Percentiles rank a stretch among this genome's conserved stretches.
phyloP scores from a whole-genome alignment of 2,797 vertebrate genomes.

The Pteronotus mesoamericanus region DNA sequence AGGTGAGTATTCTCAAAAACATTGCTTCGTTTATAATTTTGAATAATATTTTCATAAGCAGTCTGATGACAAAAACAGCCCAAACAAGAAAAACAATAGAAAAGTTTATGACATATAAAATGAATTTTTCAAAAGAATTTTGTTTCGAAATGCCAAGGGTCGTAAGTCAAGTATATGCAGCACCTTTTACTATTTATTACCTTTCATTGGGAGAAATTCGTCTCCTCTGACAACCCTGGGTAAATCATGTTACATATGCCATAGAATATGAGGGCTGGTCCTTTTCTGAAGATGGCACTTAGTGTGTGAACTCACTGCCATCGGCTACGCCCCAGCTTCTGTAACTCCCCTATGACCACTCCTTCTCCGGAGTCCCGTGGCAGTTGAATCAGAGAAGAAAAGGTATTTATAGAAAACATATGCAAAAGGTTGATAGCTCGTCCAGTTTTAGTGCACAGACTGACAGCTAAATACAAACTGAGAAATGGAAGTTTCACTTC shows the following conservation, averaged over 20 bases:
- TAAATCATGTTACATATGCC: conserved; percentile 92
- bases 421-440: conserved; percentile 85
- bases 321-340: conserved; percentile 84
- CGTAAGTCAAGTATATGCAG: conserved; percentile 94
- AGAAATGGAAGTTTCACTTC: conserved; percentile 79
- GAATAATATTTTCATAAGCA: conserved; percentile 72
- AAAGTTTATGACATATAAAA: conserved; percentile 84
- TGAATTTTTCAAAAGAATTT: conserved; percentile 87
- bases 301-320: conserved; percentile 84
- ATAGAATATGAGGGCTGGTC: conserved; percentile 89
- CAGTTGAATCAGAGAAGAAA: conserved; percentile 78
- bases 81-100: conserved; percentile 81
- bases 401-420: conserved; percentile 89
- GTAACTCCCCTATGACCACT: conserved; percentile 86
- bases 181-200: conserved; percentile 95
- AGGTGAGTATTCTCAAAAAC: conserved; percentile 74
- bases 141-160: conserved; percentile 93
- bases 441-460: conserved; percentile 83
- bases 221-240: conserved; percentile 94
- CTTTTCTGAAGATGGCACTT: conserved; percentile 83
- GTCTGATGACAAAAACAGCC: conserved; percentile 75
- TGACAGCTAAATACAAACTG: conserved; percentile 86
- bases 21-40: conserved; percentile 78
- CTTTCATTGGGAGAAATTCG: conserved; percentile 91
- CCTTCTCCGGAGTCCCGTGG: conserved; percentile 79